Evolutionary conservation across 2,888 invertebrate species (phyloP).

Genomic region (Dichetophora obliterata): DNA sequence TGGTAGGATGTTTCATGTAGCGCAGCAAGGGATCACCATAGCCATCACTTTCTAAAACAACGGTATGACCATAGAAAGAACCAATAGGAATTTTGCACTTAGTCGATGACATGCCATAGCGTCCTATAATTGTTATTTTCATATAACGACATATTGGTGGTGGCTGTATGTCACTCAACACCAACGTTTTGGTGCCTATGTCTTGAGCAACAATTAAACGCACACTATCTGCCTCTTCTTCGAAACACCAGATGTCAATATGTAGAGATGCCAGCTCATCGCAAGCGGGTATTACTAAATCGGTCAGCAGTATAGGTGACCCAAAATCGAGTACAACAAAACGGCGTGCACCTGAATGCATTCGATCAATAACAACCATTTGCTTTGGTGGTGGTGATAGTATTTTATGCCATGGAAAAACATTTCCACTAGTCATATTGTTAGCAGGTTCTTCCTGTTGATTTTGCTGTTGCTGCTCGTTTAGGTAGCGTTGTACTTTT

Average conservation of each 20-base stretch:
- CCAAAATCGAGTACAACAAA: conserved; percentile 95
- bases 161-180: conserved; percentile 90
- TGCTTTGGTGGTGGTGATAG: conserved; percentile 86
- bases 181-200: conserved; percentile 87
- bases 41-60: conserved; percentile 78
- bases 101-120: conserved; percentile 92
- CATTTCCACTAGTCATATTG: conserved; percentile 50
- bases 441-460: conserved; percentile 47
- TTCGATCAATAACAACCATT: conserved; percentile 89
- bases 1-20: conserved; percentile 60
- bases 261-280: conserved; percentile 86
- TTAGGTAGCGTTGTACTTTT: conserved; percentile 51
- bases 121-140: conserved; percentile 92
- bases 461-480: conserved; percentile 51
- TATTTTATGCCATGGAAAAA: conserved; percentile 81
- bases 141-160: conserved; percentile 90
- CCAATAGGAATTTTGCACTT: conserved; percentile 92
- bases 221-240: conserved; percentile 88
- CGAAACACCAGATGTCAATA: conserved; percentile 90
- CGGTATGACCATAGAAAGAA: conserved; percentile 92
- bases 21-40: conserved; percentile 66
- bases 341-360: conserved; percentile 94
- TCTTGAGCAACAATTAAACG: conserved; percentile 88
- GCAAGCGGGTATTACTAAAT: conserved; percentile 85
- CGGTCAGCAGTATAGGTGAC: conserved; percentile 86